phyloP scores from a whole-genome alignment of 2,113 vertebrate species.

The Muscicapa adusta region DNA sequence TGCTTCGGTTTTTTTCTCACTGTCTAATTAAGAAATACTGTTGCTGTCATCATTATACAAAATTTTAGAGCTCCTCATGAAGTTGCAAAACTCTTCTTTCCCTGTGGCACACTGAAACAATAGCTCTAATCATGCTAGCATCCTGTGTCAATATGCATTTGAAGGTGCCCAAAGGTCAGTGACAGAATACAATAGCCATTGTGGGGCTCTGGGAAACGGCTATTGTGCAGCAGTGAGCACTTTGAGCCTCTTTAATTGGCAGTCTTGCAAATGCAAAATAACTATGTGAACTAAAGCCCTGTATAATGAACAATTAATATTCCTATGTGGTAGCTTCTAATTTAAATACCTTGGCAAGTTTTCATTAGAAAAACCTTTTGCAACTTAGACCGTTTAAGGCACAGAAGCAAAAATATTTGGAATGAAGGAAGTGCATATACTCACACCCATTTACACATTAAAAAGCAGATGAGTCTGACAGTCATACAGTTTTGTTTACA shows the following conservation, averaged over 20 bases:
- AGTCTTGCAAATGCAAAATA: conserved; percentile 51
- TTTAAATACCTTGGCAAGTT: conserved; percentile 38
- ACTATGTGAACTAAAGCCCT: conserved; percentile 24
- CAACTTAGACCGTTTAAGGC: not conserved
- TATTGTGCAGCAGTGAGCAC: conserved; percentile 36
- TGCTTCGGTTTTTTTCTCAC: not conserved
- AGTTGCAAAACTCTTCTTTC: not conserved
- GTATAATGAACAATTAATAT: conserved; percentile 47
- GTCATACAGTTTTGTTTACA: not conserved
- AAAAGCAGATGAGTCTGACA: not conserved
- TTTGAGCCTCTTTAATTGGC: conserved; percentile 35
- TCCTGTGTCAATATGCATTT: conserved; percentile 48
- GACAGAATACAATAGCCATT: conserved; percentile 8
- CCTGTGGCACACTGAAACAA: not conserved
- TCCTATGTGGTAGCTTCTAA: conserved; percentile 26
- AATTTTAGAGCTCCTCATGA: not conserved
- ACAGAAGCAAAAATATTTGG: not conserved
- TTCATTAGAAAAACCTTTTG: conserved; percentile 17
- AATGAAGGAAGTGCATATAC: not conserved
- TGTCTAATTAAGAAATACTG: not conserved
- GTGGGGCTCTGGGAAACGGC: not conserved
- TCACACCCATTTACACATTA: not conserved
- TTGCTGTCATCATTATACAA: not conserved
- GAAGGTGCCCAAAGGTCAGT: conserved; percentile 41
- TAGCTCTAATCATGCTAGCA: conserved; percentile 23